Evolutionary conservation across 1,140 invertebrate genomes (phyloP).

Genomic region (Drosophila paulistorum): DNA sequence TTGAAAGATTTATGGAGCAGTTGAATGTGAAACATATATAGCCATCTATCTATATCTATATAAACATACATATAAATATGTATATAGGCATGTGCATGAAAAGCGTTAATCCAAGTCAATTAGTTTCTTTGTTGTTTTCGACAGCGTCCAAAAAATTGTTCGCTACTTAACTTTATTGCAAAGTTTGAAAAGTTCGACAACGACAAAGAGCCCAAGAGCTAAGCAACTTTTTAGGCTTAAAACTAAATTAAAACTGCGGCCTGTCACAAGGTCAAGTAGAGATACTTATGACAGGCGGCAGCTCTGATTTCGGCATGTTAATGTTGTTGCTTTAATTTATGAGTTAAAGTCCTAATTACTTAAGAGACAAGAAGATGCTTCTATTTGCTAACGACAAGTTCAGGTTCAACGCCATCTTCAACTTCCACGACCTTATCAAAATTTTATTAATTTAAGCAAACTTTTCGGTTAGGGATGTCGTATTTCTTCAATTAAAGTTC

Average conservation of each 20-base stretch:
- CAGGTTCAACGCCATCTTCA: not conserved
- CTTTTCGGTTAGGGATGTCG: not conserved
- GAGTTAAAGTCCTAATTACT: slow-evolving; percentile 38
- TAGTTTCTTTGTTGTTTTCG: slow-evolving; percentile 77
- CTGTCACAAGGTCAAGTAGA: slow-evolving; percentile 41
- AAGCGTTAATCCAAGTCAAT: slow-evolving; percentile 78
- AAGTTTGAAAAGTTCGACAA: slow-evolving; percentile 67
- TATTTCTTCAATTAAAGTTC: not conserved
- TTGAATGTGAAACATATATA: slow-evolving; percentile 36
- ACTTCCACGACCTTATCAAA: slow-evolving; percentile 3
- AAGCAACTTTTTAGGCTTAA: slow-evolving; percentile 40
- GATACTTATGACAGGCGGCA: slow-evolving; percentile 43
- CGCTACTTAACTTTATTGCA: slow-evolving; percentile 71
- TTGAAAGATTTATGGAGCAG: slow-evolving; percentile 64
- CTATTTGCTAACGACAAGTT: not conserved
- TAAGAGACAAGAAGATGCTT: not conserved
- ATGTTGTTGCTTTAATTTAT: slow-evolving; percentile 54
- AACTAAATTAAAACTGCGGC: slow-evolving; percentile 53
- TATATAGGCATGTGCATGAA: not conserved
- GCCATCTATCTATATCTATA: not conserved
- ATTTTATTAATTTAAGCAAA: not conserved
- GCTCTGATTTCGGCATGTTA: slow-evolving; percentile 24
- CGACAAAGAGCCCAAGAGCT: slow-evolving; percentile 27
- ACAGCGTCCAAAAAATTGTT: slow-evolving; percentile 56
- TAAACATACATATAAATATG: not conserved